Evolutionary conservation across 2,797 vertebrate genomes (phyloP), one percentile per base, ranked within the genome.

Genomic region (Enteromius paludinosus): DNA sequence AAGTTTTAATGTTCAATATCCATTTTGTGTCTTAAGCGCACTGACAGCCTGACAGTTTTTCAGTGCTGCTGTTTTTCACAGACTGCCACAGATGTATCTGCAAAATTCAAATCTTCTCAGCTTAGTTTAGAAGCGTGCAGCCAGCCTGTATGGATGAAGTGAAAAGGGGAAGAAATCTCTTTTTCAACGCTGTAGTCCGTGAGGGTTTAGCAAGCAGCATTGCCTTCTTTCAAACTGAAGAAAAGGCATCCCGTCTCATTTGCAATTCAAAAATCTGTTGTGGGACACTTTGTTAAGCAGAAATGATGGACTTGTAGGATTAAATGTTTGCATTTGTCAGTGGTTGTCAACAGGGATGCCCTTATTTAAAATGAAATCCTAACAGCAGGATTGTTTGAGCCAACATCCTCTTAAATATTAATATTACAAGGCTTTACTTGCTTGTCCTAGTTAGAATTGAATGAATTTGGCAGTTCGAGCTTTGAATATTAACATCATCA

Each of bases 201-300:
- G 61, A 20, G 43, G 62, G 30, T 54, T 82, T 75, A 75, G 79
- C 23, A 52, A 33, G 35, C 71, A 35, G 47, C 9, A 69, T 69
- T 75, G 25, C 17, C 54, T 52, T 49, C n/a, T 43, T 25, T 66
- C 12, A 62, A 38, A 69, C 1, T 28, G 49, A 62, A 41, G 41
- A 25, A 17, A 52, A 65, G 52, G 25, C 33, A 28, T 75, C 70
- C n/a, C 11, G 33, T 73, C 68, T 76, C 35, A 83, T 80, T 83
- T 81, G 68, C 64, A 77, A 81, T 74, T 83, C 81, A 82, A 79
- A 68, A 33, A 25, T 47, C 23, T 49, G 56, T 68, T 66, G 35
- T 18, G 28, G n/a, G 43, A 38, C 35, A 68, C 1, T n/a, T 45
- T 18, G 12, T 52, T 52, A 61, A 11, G 47, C 20, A 45, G 33